Evolutionary conservation across 2,113 vertebrate species (phyloP), one percentile per base, ranked within the genome.

Genomic region (Acrocephalus kingi): DNA sequence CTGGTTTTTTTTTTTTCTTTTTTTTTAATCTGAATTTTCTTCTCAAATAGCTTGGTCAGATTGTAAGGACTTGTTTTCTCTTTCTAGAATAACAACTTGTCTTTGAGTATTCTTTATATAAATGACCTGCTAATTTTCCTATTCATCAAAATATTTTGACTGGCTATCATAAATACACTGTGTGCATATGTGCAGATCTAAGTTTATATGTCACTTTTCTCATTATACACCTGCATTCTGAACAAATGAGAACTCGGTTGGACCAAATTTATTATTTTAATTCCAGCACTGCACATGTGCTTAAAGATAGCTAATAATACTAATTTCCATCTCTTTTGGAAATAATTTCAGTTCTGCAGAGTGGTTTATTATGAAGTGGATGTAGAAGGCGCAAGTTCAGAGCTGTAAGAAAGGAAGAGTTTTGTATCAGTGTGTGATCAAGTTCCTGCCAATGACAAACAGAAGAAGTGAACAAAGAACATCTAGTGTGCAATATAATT

Each of bases 61-160:
- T 67, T 75, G 2, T 78, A 59, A 81, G 37, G 31, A 37, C 17
- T 76, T 90, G 5, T 35, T 92, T 92, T 55, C 11, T 79, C 19
- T 52, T 80, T 3, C 54, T 61, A 37, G 31, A 80, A 62, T 58
- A 74, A 77, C 83, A 74, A 10, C 39, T 87, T 84, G 25, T 73
- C 43, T 94, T 76, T 84, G 55, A 51, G 10, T 80, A 9, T 37
- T 90, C 28, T 83, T 52, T 49, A 12, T 58, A 21, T 46, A 74
- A 74, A 63, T 87, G 3, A 18, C 21, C 64, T 81, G 21, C 16
- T 84, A 61, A 61, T 91, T 94, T 94, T 91, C 51, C 27, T 45
- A 20, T 87, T 91, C 13, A 82, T 89, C 56, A 81, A 82, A 87
- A 89, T 94, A 67, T 89, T 94, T 87, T 93, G 81, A 75, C 76